Conservation (phyloP, 2,113 vertebrate species). For the Carassius auratus region DNA sequence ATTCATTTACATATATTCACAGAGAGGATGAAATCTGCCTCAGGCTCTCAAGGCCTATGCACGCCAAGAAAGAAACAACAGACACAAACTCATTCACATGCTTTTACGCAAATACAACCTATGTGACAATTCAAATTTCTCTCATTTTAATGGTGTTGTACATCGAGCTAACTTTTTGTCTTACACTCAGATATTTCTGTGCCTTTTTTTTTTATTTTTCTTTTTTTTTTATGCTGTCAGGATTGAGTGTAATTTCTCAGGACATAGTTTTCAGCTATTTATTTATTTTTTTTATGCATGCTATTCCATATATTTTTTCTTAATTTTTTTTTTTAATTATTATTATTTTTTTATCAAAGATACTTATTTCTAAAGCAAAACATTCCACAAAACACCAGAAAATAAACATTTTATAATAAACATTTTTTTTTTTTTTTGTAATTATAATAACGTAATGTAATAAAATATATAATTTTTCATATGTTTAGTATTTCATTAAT, state of each 20-base stretch:
- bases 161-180: not conserved
- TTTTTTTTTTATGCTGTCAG: not conserved
- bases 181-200: not conserved
- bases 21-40: slow-evolving; percentile 16
- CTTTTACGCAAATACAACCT: not conserved
- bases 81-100: slow-evolving; percentile 8
- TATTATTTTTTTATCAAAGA: too few species aligned
- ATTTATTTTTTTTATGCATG: not conserved
- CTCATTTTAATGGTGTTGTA: not conserved
- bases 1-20: slow-evolving; percentile 24
- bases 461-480: not conserved
- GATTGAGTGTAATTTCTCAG: not conserved
- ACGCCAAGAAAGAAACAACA: not conserved
- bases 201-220: not conserved
- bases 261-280: not conserved
- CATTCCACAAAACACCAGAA: not conserved
- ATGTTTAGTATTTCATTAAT: too few species aligned
- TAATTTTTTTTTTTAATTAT: too few species aligned
- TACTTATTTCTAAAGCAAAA: not conserved
- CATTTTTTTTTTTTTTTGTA: too few species aligned
- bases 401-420: too few species aligned
- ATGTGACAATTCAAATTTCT: not conserved
- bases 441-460: not conserved
- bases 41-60: slow-evolving; percentile 16
- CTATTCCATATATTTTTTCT: not conserved